Conservation (phyloP, 2,113 vertebrate species). For the Cyrtonyx montezumae region DNA sequence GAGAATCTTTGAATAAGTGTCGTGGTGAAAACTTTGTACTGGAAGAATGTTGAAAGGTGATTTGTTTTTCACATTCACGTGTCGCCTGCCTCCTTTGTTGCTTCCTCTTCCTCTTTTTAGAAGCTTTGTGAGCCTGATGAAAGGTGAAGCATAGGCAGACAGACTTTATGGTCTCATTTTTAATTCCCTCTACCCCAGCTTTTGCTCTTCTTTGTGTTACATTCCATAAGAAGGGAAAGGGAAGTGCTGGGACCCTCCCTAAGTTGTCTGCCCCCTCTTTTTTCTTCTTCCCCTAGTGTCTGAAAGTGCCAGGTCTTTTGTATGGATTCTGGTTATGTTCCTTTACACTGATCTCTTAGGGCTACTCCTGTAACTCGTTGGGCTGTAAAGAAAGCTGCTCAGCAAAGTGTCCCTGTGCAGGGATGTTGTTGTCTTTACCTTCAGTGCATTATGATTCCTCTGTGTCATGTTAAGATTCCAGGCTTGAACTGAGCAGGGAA, state of each 20-base stretch:
- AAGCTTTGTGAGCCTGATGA: neutral
- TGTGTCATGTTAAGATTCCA: neutral
- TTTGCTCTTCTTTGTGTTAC: neutral
- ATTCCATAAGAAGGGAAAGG: neutral
- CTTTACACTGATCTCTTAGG: neutral
- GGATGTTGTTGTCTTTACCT: neutral
- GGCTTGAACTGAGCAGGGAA: neutral
- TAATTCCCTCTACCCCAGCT: neutral
- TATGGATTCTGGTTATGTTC: neutral
- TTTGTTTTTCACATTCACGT: neutral
- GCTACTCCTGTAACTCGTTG: neutral
- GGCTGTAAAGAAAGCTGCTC: neutral
- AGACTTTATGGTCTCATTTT: neutral
- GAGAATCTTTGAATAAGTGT: neutral
- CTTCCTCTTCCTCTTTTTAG: neutral
- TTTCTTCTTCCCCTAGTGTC: neutral
- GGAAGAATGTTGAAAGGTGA: neutral
- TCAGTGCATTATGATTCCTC: neutral
- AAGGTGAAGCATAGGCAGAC: neutral
- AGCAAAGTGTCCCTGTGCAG: neutral
- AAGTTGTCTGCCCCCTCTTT: neutral
- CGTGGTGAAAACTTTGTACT: neutral
- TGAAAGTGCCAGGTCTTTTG: neutral
- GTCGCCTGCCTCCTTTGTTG: neutral
- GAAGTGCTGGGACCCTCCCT: neutral